Evolutionary conservation across 2,888 invertebrate genomes (phyloP).

Genomic region (Calameuta pallipes): DNA sequence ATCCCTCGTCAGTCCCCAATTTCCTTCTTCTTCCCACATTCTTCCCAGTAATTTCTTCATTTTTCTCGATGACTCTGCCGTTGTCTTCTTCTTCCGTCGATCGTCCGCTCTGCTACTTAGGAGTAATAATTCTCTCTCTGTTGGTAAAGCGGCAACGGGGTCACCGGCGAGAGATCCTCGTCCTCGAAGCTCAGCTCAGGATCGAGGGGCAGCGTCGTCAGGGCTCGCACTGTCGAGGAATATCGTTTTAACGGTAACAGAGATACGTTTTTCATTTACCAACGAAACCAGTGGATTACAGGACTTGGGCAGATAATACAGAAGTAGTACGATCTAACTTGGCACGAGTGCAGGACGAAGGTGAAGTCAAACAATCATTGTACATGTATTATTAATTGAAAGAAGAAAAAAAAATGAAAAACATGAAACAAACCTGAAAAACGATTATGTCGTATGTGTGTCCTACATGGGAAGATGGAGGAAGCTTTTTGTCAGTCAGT

Average conservation of each 20-base stretch:
- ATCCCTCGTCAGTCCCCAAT: not conserved
- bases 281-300: not conserved
- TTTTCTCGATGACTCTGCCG: slow-evolving; percentile 4
- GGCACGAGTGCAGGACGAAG: slow-evolving; percentile 5
- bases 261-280: not conserved
- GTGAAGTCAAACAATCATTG: not conserved
- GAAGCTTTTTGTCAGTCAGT: slow-evolving; percentile 58
- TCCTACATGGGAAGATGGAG: slow-evolving; percentile 57
- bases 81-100: not conserved
- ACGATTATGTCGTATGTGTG: slow-evolving; percentile 56
- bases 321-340: slow-evolving; percentile 39
- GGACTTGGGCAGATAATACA: not conserved
- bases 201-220: slow-evolving; percentile 77
- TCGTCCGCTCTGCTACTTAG: slow-evolving; percentile 37
- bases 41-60: slow-evolving; percentile 12
- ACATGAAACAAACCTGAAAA: slow-evolving; percentile 64
- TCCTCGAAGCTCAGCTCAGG: slow-evolving; percentile 71
- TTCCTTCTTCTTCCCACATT: not conserved
- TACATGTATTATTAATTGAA: not conserved
- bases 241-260: not conserved
- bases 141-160: slow-evolving; percentile 85
- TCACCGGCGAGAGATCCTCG: slow-evolving; percentile 81
- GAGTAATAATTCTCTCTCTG: slow-evolving; percentile 86
- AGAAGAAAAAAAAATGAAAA: slow-evolving; percentile 34
- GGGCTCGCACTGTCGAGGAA: slow-evolving; percentile 75